Evolutionary conservation across 2,888 invertebrate genomes (phyloP).

Genomic region (Eugnorisma glareosa): DNA sequence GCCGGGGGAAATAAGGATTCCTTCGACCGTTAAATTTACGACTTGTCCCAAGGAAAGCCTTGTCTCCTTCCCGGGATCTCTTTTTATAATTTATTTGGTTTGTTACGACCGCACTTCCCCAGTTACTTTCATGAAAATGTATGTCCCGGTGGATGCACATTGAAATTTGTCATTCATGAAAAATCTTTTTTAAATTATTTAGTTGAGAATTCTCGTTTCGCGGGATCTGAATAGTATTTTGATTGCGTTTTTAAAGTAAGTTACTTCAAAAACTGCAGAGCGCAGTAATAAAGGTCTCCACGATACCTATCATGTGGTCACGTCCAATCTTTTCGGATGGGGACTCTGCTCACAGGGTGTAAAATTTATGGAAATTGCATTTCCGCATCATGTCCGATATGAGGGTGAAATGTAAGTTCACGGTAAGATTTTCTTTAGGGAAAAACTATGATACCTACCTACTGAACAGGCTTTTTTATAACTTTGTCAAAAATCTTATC

Average conservation of each 20-base stretch:
- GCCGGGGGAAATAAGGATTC: constrained; percentile 87
- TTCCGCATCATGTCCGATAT: constrained; percentile 85
- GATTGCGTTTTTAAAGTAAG: constrained; percentile 49
- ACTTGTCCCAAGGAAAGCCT: constrained; percentile 87
- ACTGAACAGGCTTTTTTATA: constrained; percentile 49
- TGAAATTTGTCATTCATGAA: constrained; percentile 71
- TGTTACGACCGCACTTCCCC: constrained; percentile 82
- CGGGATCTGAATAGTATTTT: constrained; percentile 44
- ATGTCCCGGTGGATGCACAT: constrained; percentile 71
- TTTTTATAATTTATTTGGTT: constrained; percentile 90
- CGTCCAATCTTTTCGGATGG: constrained; percentile 87
- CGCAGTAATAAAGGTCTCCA: constrained; percentile 59
- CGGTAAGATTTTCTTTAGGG: constrained; percentile 70
- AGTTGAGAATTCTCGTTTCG: constrained; percentile 44
- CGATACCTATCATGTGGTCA: constrained; percentile 79
- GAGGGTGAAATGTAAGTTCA: constrained; percentile 78
- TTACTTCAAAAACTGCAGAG: constrained; percentile 45
- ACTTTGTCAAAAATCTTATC: background rate
- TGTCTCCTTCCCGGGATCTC: constrained; percentile 84
- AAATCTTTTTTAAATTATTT: constrained; percentile 56
- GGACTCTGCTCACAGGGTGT: constrained; percentile 87
- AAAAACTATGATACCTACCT: constrained; percentile 64
- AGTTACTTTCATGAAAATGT: constrained; percentile 81
- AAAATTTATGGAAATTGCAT: constrained; percentile 91
- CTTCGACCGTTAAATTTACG: constrained; percentile 90